phyloP scores from a whole-genome alignment of 2,797 vertebrate genomes.

The Crocidura indochinensis region DNA sequence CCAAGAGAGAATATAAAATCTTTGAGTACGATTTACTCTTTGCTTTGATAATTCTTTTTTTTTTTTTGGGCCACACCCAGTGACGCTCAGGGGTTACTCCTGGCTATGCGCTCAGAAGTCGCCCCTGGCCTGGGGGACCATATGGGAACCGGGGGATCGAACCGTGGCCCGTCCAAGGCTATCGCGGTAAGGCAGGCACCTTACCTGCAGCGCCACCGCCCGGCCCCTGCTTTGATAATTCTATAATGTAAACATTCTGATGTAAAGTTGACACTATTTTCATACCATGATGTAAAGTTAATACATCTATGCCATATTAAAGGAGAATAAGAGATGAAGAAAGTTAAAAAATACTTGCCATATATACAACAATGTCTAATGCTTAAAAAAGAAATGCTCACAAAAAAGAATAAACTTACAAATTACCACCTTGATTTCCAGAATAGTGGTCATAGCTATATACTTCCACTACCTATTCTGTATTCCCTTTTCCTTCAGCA shows the following conservation, averaged over 20 bases:
- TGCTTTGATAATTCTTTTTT: neutral
- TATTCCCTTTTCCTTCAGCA: neutral
- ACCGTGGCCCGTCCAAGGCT: too few relatives aligned
- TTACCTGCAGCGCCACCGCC: too few relatives aligned
- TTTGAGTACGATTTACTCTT: neutral
- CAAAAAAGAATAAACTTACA: neutral
- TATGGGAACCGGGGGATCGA: too few relatives aligned
- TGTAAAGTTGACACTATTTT: constrained; percentile 23
- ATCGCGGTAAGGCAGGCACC: too few relatives aligned
- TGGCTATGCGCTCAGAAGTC: too few relatives aligned
- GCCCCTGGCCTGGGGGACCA: too few relatives aligned
- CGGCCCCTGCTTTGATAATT: neutral
- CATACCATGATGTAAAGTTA: constrained; percentile 1
- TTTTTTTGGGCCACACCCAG: too few relatives aligned
- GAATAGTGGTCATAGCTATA: neutral
- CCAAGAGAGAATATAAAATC: neutral
- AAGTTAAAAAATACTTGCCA: neutral
- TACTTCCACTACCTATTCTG: neutral
- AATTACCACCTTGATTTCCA: constrained; percentile 3
- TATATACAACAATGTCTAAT: neutral
- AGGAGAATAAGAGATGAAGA: neutral
- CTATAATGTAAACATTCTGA: constrained; percentile 4
- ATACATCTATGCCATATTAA: neutral
- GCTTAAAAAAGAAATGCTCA: neutral
- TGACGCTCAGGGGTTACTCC: too few relatives aligned